Evolutionary conservation across 1,140 invertebrate genomes (phyloP), one percentile per base, ranked within the genome.

Genomic region (Lycorma delicatula): DNA sequence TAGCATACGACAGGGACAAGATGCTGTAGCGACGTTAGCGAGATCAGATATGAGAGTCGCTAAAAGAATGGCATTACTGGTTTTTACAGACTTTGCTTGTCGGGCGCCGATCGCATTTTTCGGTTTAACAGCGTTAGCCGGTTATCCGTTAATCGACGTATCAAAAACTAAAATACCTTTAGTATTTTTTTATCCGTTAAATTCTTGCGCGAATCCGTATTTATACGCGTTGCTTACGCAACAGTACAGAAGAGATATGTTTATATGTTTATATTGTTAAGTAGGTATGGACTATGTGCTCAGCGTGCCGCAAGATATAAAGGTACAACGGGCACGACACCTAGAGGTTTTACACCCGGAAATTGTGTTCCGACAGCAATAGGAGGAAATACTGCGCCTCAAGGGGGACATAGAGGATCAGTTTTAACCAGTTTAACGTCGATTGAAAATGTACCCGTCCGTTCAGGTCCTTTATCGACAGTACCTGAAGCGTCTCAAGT

Each of bases 1-100:
- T 66, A 67, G 27, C 74, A 72, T 73, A 68, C 65, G 60, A 59
- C 70, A 60, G 66, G 71, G 51, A 69, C 71, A 47, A 66, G 70
- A 56, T n/a, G 73, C 76, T 1, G 76, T 71, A 0, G 73, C 76
- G 2, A 75, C 72, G 0, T 76, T 77, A 18, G 75, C 74, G 26
- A 82, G 83, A 36, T 61, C 76, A 34, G 89, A 93, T 66, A 78
- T 83, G 65, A 81, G 84, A 1, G 84, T 84, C 0, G 77, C 77
- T 13, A 81, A 81, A 61, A 66, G 81, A 54, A 84, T 83, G 80
- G 78, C 80, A 0, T 69, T 84, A 13, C 70, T 84, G 1, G 80
- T 85, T 1, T 80, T 82, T 58, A 83, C 81, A 1, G 81, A 84
- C 54, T 81, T 84, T 60, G 70, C 78, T 3, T 84, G 81, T 63